Evolutionary conservation across 1,140 invertebrate species (phyloP), one percentile per base, ranked within the genome.

Genomic region (Eufriesea mexicana): DNA sequence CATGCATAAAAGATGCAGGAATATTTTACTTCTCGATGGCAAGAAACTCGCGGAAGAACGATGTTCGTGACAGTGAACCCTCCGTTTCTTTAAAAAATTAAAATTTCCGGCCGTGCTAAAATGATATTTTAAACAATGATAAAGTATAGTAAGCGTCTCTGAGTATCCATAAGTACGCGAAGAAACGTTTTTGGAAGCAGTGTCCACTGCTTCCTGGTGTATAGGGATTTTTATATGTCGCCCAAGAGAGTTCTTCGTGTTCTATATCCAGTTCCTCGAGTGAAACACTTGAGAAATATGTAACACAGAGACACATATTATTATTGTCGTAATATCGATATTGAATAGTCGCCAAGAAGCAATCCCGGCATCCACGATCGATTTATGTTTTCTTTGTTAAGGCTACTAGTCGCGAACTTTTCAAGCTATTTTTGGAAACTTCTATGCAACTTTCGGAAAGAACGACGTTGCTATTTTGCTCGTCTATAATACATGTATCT

Each of bases 301-400:
- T 74, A 66, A 54, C 59, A 18, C 6, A 28, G 71, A 35, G 35
- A 12, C 72, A 47, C 79, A 75, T 75, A 79, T 79, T 74, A n/a
- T 81, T 75, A 75, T 81, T 75, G 47, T 66, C 71, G 79, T 28
- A 55, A 81, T 75, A 81, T 81, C 71, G 59, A 66, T 25, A 51
- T 55, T 74, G 79, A 81, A 75, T 74, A 35, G n/a, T 55, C 49
- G 71, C 79, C 79, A 75, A 81, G 61, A 75, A 64, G 35, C 49
- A 72, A 72, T 71, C 25, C 18, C 71, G 49, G 16, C 47, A 28
- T 70, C 18, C 20, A 47, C 18, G 35, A 75, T 80, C 70, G 78
- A 80, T 80, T 64, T 54, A 47, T 64, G 61, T 73, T 74, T 73
- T 54, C 79, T 64, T 73, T 73, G 68, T 72, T 61, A 59, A 23